Evolutionary conservation across 2,888 invertebrate species (phyloP), one percentile per base, ranked within the genome.

Genomic region (Acrobeloides nanus): DNA sequence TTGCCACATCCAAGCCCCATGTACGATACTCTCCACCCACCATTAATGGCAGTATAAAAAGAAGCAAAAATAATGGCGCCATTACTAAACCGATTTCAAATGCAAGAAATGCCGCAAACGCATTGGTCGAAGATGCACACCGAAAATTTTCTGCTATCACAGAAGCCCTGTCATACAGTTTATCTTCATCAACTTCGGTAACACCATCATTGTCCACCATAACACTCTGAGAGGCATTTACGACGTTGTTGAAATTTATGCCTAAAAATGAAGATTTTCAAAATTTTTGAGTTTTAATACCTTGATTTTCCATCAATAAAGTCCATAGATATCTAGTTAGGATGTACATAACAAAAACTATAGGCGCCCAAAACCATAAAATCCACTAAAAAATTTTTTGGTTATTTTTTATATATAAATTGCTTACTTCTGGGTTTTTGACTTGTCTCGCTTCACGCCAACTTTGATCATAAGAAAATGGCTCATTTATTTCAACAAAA

Each of bases 121-220:
- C 51, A 18, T 50, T 37, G 6, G 51, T 54, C 7, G 53, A 46
- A 8, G 46, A 35, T 35, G 51, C 52, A n/a, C 57, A 57, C 24
- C 55, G 57, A 38, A 51, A 51, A 24, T 51, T 51, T 27, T 51
- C 55, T 29, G 51, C 42, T 18, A 51, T 46, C 12, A 50, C 39
- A 8, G 35, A 40, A 12, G 29, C 20, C 17, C 48, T 23, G 20
- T 55, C 55, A 23, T 55, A 33, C 21, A 51, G 17, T 32, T 51
- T 51, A 12, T 51, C 51, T n/a, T 23, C 33, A 34, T 51, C 51
- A 20, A 51, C 45, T 21, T 51, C 51, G 23, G 51, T 55, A 10
- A 51, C 38, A 29, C 51, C 51, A 17, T 53, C 51, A 37, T 51
- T 55, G 38, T 51, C 51, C 17, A 25, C 34, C 25, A 32, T 24